Base-by-base conservation (phyloP, 2,113 vertebrate species). In the Dasyornis broadbenti region DNA sequence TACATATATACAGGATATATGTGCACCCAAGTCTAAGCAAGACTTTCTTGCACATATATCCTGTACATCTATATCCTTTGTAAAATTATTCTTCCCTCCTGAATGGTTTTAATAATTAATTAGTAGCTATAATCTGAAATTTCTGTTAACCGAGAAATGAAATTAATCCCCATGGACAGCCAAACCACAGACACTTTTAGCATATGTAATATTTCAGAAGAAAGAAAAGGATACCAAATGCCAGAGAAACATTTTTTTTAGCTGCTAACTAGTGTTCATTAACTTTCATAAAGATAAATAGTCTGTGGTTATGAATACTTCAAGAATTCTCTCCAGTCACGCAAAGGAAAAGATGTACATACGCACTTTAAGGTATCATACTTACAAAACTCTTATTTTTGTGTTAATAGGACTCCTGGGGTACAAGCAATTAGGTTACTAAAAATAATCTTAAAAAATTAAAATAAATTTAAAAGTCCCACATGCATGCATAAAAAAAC, bases 231-330 rank as follows among this genome's bases (percentile, higher is more conserved):
- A 93, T 24, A 8, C 4, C 27, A 65, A 61, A 92, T 69, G 16
- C 2, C 39, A 85, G 17, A 70, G 44, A 82, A 66, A 61, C 3
- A 2, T 39, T 71, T 76, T 71, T 71, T 40, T 37, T 19, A 24
- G 14, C 63, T 76, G 33, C 40, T 78, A 89, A 77, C 21, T 40
- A 68, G 4, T 24, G 39, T 49, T 87, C 45, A 65, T 72, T 71
- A 82, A 65, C 33, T 37, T 88, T 56, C 90, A 44, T 26, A 82
- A 87, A 65, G 61, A 68, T 35, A 77, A 93, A 89, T 77, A 17
- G 13, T 39, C 33, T 54, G 19, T 18, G 53, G 23, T 23, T 81
- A 83, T 3, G 2, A 89, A 49, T 54, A 75, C 7, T 15, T 82
- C 30, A 79, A 75, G 19, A 92, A 61, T 56, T 89, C 53, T 73